Conservation (phyloP, 2,888 invertebrate species). For the Leptura quadrifasciata region DNA sequence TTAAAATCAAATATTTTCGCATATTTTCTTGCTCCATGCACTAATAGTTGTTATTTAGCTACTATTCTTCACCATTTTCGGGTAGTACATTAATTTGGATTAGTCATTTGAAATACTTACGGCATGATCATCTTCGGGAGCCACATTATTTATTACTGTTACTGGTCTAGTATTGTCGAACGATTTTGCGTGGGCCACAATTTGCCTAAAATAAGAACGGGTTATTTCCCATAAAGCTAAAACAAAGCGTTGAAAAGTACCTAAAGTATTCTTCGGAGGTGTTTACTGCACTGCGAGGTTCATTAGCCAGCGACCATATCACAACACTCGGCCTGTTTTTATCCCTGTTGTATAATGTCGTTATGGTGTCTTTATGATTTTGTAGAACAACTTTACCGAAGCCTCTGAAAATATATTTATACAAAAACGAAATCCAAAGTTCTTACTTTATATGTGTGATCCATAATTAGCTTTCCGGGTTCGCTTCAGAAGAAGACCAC, state of each 20-base stretch:
- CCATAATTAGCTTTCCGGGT: no score
- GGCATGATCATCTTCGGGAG: constrained; percentile 79
- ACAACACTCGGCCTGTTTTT: constrained; percentile 96
- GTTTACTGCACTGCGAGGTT: constrained; percentile 84
- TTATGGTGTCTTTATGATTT: constrained; percentile 90
- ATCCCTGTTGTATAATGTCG: constrained; percentile 89
- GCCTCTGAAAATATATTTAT: constrained; percentile 25
- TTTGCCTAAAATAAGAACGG: constrained; percentile 76
- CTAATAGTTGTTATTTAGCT: no score
- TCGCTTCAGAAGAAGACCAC: no score
- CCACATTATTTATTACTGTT: constrained; percentile 85
- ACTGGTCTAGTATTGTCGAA: constrained; percentile 89
- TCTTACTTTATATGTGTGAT: no score
- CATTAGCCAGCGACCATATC: constrained; percentile 98
- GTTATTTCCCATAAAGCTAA: no score
- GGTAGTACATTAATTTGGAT: no score
- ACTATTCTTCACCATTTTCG: no score
- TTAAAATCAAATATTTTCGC: no score
- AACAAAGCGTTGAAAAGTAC: constrained; percentile 71
- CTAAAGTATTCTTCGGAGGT: constrained; percentile 88
- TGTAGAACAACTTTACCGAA: constrained; percentile 76
- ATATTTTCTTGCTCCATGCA: no score
- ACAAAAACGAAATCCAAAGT: no score
- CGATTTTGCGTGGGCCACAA: constrained; percentile 84
- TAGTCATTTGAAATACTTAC: constrained; percentile 74